Conservation (phyloP, 2,113 vertebrate genomes). For the Brienomyrus longianalis region DNA sequence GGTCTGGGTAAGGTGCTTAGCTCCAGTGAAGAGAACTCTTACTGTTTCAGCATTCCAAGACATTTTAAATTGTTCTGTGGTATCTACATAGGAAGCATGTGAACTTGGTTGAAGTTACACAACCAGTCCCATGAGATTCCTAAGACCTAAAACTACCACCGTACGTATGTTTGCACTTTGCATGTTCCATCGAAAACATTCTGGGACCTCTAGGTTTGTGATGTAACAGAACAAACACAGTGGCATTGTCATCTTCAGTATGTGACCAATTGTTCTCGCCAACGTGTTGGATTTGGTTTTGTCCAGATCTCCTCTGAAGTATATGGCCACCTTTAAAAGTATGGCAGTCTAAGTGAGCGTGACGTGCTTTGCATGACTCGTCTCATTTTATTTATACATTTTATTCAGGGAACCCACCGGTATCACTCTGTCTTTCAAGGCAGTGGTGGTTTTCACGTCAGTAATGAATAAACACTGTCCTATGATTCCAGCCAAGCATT, state of each 20-base stretch:
- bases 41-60: too few relatives aligned
- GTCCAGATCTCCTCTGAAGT: not conserved
- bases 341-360: not conserved
- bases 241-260: not conserved
- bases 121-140: not conserved
- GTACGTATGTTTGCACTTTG: not conserved
- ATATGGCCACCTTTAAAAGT: not conserved
- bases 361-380: too few relatives aligned
- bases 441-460: not conserved
- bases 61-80: not conserved
- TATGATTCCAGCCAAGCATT: not conserved
- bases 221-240: not conserved
- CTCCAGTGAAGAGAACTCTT: too few relatives aligned
- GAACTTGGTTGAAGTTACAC: not conserved
- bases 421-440: not conserved
- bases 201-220: not conserved
- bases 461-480: not conserved
- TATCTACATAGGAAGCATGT: not conserved
- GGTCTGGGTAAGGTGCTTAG: too few relatives aligned
- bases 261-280: not conserved
- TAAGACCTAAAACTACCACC: not conserved
- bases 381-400: not conserved
- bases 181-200: not conserved
- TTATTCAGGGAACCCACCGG: not conserved
- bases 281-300: not conserved